phyloP scores from a whole-genome alignment of 2,888 invertebrate genomes.

The Cynaeus angustus region DNA sequence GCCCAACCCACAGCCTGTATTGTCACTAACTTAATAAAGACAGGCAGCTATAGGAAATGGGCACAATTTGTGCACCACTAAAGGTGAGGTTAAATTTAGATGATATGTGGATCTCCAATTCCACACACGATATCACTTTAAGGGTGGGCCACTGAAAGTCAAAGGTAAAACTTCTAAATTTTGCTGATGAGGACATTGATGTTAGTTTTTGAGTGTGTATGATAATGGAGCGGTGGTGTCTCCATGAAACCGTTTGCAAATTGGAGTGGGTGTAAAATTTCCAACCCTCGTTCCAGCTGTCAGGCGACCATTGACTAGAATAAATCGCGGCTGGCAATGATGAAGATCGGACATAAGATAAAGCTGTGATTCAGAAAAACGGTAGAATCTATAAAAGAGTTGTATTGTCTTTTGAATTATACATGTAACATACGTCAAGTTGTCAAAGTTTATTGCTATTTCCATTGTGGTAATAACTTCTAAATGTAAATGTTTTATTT shows the following conservation, averaged over 20 bases:
- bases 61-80: slow-evolving; percentile 35
- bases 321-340: slow-evolving; percentile 31
- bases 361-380: slow-evolving; percentile 42
- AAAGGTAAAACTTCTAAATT: not conserved
- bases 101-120: slow-evolving; percentile 32
- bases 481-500: slow-evolving; percentile 44
- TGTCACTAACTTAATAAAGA: slow-evolving; percentile 43
- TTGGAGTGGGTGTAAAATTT: slow-evolving; percentile 17
- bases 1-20: slow-evolving; percentile 36
- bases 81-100: slow-evolving; percentile 40
- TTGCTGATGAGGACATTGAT: not conserved
- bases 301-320: slow-evolving; percentile 13
- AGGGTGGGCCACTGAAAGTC: slow-evolving; percentile 1
- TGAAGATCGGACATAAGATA: slow-evolving; percentile 30
- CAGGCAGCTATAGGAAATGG: slow-evolving; percentile 40
- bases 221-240: not conserved
- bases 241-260: slow-evolving; percentile 7
- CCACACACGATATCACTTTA: slow-evolving; percentile 6
- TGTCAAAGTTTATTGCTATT: slow-evolving; percentile 48
- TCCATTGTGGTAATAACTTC: slow-evolving; percentile 46
- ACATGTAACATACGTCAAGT: slow-evolving; percentile 43
- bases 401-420: slow-evolving; percentile 46
- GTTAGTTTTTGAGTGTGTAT: not conserved
- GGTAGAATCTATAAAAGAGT: slow-evolving; percentile 42
- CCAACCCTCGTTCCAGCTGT: slow-evolving; percentile 19